A percentile compares a stretch with the other conserved stretches of the same genome.
Evolutionary conservation across 2,113 vertebrate species (phyloP).

Genomic region (Pseudonaja textilis): DNA sequence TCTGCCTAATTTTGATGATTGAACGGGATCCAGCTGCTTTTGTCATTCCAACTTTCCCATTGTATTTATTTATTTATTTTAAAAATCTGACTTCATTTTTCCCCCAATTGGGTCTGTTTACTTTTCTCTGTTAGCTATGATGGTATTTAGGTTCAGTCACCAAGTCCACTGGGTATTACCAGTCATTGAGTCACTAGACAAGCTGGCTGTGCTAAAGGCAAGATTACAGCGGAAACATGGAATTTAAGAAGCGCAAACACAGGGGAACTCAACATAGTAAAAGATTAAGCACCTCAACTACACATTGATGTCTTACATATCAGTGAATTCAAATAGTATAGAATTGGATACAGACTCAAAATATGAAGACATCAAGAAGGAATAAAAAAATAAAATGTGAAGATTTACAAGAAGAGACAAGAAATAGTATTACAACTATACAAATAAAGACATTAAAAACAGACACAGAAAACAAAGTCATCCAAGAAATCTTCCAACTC

Average conservation of each 20-base stretch:
- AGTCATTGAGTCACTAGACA: background rate
- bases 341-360: background rate
- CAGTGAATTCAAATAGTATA: background rate
- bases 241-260: background rate
- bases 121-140: background rate
- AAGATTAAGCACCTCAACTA: background rate
- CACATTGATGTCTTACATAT: background rate
- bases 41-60: background rate
- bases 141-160: background rate
- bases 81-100: background rate
- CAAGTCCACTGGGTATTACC: background rate
- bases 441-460: background rate
- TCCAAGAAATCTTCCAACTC: background rate
- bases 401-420: background rate
- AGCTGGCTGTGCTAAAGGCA: background rate
- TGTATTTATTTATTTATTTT: no score
- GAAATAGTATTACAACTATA: background rate
- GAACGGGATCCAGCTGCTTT: background rate
- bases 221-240: background rate
- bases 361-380: background rate
- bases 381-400: background rate
- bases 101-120: background rate
- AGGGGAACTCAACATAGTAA: background rate
- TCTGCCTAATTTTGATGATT: background rate
- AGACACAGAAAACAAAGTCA: background rate